Conservation (phyloP, 2,797 vertebrate genomes). For the Rhinella marina region DNA sequence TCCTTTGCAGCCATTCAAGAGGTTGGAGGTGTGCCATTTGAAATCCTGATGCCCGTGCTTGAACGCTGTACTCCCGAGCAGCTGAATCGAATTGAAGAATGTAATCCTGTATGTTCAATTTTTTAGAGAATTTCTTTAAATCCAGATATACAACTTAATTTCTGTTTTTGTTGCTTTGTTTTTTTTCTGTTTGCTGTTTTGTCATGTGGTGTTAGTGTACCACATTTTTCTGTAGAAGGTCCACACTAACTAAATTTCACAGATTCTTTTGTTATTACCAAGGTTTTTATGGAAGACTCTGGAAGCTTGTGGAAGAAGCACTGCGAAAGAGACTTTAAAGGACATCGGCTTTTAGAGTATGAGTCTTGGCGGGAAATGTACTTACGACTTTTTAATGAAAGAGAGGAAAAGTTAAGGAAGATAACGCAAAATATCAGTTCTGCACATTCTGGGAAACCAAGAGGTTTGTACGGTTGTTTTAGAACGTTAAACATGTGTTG, state of each 20-base stretch:
- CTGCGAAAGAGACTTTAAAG: slow-evolving; percentile 84
- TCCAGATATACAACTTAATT: not conserved
- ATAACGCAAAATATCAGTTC: slow-evolving; percentile 85
- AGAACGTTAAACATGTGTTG: not conserved
- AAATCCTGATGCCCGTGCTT: slow-evolving; percentile 89
- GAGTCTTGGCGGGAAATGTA: slow-evolving; percentile 91
- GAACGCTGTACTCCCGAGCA: slow-evolving; percentile 87
- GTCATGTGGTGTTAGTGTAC: not conserved
- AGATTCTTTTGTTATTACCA: slow-evolving; percentile 24
- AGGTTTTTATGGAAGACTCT: slow-evolving; percentile 80
- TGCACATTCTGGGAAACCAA: slow-evolving; percentile 83
- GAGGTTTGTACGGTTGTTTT: slow-evolving; percentile 74
- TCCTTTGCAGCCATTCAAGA: slow-evolving; percentile 81
- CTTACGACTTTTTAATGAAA: slow-evolving; percentile 79
- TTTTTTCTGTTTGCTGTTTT: not conserved
- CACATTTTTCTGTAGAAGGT: not conserved
- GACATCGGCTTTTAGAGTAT: slow-evolving; percentile 76
- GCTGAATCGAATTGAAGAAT: slow-evolving; percentile 85
- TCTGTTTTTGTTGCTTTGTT: not conserved
- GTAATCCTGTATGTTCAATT: slow-evolving; percentile 82
- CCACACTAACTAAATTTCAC: not conserved
- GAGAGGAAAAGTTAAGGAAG: slow-evolving; percentile 82
- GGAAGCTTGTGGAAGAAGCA: slow-evolving; percentile 86
- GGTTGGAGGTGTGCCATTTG: slow-evolving; percentile 88
- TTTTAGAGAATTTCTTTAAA: not conserved